Conservation (phyloP, 2,797 vertebrate genomes). For the Acanthis flammea region DNA sequence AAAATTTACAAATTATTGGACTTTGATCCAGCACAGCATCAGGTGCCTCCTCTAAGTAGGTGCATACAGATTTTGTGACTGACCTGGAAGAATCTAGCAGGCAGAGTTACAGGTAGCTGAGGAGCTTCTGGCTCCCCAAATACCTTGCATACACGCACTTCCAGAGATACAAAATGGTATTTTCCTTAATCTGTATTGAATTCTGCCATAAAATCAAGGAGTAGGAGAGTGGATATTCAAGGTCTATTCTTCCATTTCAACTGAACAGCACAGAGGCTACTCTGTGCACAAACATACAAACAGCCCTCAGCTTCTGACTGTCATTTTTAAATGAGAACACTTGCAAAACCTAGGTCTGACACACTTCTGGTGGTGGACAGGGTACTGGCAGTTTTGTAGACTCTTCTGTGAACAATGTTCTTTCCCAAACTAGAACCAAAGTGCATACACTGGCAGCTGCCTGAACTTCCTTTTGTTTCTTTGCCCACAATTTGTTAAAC, state of each 20-base stretch:
- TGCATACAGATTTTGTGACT: background rate
- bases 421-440: constrained; percentile 23
- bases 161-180: background rate
- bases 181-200: background rate
- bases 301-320: background rate
- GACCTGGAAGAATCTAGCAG: background rate
- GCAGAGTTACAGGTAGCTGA: background rate
- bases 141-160: background rate
- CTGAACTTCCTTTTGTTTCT: background rate
- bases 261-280: background rate
- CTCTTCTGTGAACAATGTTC: background rate
- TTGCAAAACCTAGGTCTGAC: background rate
- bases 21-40: background rate
- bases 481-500: constrained; percentile 9
- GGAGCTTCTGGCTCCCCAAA: background rate
- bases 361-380: background rate
- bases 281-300: background rate
- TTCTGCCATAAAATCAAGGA: background rate
- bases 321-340: background rate
- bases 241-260: background rate
- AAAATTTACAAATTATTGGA: background rate
- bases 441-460: background rate
- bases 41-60: background rate
- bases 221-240: background rate
- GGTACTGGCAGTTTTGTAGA: background rate